Conservation (phyloP, 2,888 invertebrate species). For the Muschampia plurimacula region DNA sequence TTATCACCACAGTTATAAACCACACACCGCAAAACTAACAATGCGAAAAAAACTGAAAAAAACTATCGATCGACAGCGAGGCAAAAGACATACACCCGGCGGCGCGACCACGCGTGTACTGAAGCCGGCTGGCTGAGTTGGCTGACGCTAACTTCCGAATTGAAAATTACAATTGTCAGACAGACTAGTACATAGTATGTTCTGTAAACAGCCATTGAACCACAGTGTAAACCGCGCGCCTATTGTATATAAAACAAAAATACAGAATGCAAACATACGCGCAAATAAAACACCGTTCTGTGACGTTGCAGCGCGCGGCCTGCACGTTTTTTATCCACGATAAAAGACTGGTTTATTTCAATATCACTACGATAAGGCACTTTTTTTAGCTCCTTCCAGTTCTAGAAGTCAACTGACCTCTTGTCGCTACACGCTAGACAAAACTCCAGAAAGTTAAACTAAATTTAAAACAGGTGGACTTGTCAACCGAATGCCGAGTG, state of each 20-base stretch:
- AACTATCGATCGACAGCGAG: background rate
- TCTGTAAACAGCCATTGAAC: background rate
- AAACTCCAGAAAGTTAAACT: background rate
- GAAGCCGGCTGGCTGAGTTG: background rate
- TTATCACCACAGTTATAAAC: background rate
- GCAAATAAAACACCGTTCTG: background rate
- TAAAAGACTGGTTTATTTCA: background rate
- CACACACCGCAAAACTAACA: background rate
- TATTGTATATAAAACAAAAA: conserved; percentile 4
- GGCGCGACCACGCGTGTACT: background rate
- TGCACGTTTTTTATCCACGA: background rate
- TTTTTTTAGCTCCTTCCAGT: background rate
- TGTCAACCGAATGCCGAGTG: background rate
- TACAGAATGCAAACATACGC: background rate
- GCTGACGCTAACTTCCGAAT: background rate
- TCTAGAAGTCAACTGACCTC: background rate
- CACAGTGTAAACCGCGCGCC: conserved; percentile 4
- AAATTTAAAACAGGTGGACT: conserved; percentile 4
- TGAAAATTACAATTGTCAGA: background rate
- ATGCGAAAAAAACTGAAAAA: background rate
- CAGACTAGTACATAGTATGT: conserved; percentile 1
- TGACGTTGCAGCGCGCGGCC: background rate
- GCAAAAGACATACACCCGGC: background rate
- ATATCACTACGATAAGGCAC: background rate
- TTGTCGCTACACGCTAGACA: background rate